phyloP scores from a whole-genome alignment of 30 jellyfish, hydroid and myxozoan species.

The Chrysaora quinquecirrha region DNA sequence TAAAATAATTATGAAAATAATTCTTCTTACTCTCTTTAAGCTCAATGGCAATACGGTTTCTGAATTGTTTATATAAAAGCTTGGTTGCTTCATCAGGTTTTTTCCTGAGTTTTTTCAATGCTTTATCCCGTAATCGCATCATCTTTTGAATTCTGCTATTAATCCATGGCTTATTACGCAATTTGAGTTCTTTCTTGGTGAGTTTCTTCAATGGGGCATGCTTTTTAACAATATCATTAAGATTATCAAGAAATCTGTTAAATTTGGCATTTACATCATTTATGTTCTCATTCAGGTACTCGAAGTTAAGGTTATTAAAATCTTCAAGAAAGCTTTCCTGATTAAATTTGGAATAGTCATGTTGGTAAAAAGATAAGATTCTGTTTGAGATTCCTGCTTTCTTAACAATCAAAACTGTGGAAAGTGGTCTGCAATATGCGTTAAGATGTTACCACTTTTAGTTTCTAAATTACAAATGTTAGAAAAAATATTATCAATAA shows the following conservation, averaged over 20 bases:
- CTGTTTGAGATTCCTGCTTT: conserved; percentile 32
- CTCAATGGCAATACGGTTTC: conserved; percentile 41
- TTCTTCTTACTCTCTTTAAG: too few species aligned
- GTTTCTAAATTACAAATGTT: conserved; percentile 31
- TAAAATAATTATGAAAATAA: conserved; percentile 30
- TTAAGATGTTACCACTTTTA: conserved; percentile 45
- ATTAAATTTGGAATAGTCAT: conserved; percentile 27
- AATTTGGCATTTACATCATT: conserved; percentile 5
- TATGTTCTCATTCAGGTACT: background rate
- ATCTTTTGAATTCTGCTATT: conserved; percentile 41
- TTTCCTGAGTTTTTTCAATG: conserved; percentile 20
- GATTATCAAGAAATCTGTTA: conserved; percentile 46
- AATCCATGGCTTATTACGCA: conserved; percentile 46
- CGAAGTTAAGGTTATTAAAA: background rate
- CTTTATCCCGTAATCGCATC: conserved; percentile 37
- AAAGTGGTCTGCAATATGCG: conserved; percentile 40
- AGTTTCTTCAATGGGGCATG: conserved; percentile 58
- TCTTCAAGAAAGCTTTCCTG: conserved; percentile 17
- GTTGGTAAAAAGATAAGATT: conserved; percentile 31
- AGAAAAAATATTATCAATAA: too few species aligned
- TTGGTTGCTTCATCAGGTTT: conserved; percentile 18
- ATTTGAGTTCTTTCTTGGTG: conserved; percentile 12
- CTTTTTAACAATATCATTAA: too few species aligned
- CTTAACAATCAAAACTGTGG: conserved; percentile 45
- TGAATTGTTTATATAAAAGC: conserved; percentile 7